Evolutionary conservation across 2,113 vertebrate genomes (phyloP).

Genomic region (Machaerirhynchus nigripectus): DNA sequence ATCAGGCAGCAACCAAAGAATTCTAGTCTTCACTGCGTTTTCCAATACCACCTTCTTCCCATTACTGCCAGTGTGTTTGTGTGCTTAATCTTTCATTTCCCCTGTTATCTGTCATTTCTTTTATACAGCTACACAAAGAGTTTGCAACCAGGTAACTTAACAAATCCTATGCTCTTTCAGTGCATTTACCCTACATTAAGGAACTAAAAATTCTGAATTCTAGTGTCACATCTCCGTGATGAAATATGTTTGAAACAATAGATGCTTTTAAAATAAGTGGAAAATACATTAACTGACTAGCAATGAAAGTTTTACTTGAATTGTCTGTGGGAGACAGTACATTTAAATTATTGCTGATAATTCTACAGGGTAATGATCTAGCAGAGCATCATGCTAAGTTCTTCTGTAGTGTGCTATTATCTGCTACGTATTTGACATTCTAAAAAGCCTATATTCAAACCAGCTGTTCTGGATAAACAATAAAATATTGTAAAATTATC

Average conservation of each 20-base stretch:
- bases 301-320: background rate
- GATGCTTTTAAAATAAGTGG: background rate
- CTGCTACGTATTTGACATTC: background rate
- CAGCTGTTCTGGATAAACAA: background rate
- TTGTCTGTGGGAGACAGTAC: background rate
- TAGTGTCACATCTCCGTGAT: background rate
- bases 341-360: background rate
- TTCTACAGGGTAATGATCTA: background rate
- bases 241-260: background rate
- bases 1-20: background rate
- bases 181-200: background rate
- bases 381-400: background rate
- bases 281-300: background rate
- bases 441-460: background rate
- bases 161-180: background rate
- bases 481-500: background rate
- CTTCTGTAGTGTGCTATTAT: background rate
- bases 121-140: background rate
- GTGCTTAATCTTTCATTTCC: background rate
- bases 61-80: background rate
- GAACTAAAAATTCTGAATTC: background rate
- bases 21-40: background rate
- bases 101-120: background rate
- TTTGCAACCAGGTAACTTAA: background rate
- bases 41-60: background rate